Evolutionary conservation across 2,888 invertebrate genomes (phyloP).

Genomic region (Torymus texanus): DNA sequence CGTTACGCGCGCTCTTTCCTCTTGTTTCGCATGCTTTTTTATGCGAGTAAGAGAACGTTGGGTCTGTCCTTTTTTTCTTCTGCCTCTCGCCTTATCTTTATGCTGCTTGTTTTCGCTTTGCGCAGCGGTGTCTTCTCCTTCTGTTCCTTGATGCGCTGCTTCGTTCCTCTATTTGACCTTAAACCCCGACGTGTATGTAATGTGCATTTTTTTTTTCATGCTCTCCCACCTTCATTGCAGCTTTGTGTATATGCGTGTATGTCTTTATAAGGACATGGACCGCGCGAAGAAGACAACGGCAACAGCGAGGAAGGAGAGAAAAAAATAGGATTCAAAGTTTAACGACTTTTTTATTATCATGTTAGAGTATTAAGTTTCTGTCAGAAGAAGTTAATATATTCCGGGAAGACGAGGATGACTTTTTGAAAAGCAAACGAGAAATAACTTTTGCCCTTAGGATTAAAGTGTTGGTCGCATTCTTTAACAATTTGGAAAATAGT

Average conservation of each 20-base stretch:
- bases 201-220: constrained; percentile 22
- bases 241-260: too few relatives aligned
- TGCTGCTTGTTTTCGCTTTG: neutral
- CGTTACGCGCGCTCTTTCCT: neutral
- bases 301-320: neutral
- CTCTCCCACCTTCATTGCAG: neutral
- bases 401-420: neutral
- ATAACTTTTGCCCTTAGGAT: too few relatives aligned
- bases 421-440: too few relatives aligned
- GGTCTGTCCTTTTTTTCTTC: neutral
- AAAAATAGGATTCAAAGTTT: constrained; percentile 31
- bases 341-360: constrained; percentile 35
- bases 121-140: neutral
- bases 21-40: constrained; percentile 37
- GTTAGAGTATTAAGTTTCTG: neutral
- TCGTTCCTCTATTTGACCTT: constrained; percentile 38
- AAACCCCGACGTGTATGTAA: constrained; percentile 28
- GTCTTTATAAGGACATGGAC: constrained; percentile 22
- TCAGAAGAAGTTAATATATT: neutral
- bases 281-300: too few relatives aligned
- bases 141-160: neutral
- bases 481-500: too few relatives aligned
- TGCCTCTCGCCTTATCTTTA: constrained; percentile 37
- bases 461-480: too few relatives aligned
- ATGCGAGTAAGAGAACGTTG: neutral